Evolutionary conservation across 2,888 invertebrate species (phyloP), one percentile per base, ranked within the genome.

Genomic region (Hypomecis punctinalis): DNA sequence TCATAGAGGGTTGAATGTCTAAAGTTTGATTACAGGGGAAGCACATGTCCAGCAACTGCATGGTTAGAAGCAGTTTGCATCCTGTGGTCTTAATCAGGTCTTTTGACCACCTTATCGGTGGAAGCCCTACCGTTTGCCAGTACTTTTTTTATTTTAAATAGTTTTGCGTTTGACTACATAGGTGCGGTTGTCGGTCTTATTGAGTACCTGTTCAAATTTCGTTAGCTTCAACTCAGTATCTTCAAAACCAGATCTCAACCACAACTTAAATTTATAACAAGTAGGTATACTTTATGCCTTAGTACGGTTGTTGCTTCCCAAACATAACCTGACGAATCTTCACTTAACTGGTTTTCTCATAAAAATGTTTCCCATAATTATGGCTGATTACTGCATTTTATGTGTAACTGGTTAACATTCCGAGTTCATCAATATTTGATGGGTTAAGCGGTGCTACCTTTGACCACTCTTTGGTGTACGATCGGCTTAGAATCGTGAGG

Each of bases 331-430:
- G 37, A 11, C 42, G 52, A 40, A n/a, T 23, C 52, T 53, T 23
- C 42, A 39, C 51, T 13, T 11, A 53, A 53, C 52, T 33, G 42
- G 52, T 53, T 42, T 40, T 53, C 6, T 23, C 52, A 53, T 53
- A 42, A 53, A 52, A 54, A 35, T 33, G 8, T 43, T 66, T 68
- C 66, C 37, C 63, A 61, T 59, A 63, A 54, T 54, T 35, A 54
- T 55, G 42, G 47, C 56, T 55, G 43, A 52, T 67, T 11, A 57
- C 63, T 67, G 67, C 61, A 46, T 13, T 36, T 45, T 23, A 23
- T 23, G 3, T 23, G 23, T 23, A 23, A 23, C 43, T 36, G 37
- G 55, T 55, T 45, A 61, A 55, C 67, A 61, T 45, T 23, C 45
- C 47, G 37, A 46, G 42, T 59, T 63, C 52, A 59, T 56, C 47